Evolutionary conservation across 2,888 invertebrate species (phyloP), one percentile per base, ranked within the genome.

Genomic region (Apoderus coryli): DNA sequence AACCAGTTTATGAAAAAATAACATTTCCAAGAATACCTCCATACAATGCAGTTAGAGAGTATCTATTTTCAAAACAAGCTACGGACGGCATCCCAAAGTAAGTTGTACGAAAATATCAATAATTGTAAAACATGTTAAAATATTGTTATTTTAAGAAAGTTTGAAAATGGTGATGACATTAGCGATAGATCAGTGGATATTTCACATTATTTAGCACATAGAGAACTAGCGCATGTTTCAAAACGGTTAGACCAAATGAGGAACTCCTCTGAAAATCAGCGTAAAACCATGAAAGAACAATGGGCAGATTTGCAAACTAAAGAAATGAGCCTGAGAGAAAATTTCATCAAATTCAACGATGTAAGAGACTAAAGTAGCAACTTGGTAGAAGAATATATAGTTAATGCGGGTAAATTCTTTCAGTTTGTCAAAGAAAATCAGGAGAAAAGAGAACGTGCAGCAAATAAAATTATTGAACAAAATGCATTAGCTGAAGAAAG

Each of bases 341-440:
- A 34, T 14, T 42, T 43, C 11, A 34, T 37, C 9, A 23, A 27
- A 24, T 42, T 42, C 16, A 40, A 38, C 24, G 24, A 36, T 27
- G 43, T 42, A 32, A n/a, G n/a, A n/a, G n/a, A n/a, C n/a, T n/a
- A n/a, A n/a, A n/a, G n/a, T n/a, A n/a, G n/a, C n/a, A n/a, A n/a
- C n/a, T n/a, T n/a, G n/a, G n/a, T n/a, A n/a, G n/a, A n/a, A n/a
- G n/a, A n/a, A n/a, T n/a, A n/a, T n/a, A n/a, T n/a, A n/a, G n/a
- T n/a, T n/a, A n/a, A n/a, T n/a, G n/a, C n/a, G n/a, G n/a, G n/a
- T n/a, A n/a, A n/a, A n/a, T n/a, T n/a, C n/a, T n/a, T 35, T 19
- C 22, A 43, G 43, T 43, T 43, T 35, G 33, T 43, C 3, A 35
- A 32, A 25, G 42, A 42, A 36, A 43, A 42, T 22, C 25, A 32